A percentile compares a stretch with the other conserved stretches of the same genome.
These are phyloP conservation scores for Sandelia bainsii DNA, from an alignment of 2,797 vertebrate species.

Conservation along the genomic window DNA sequence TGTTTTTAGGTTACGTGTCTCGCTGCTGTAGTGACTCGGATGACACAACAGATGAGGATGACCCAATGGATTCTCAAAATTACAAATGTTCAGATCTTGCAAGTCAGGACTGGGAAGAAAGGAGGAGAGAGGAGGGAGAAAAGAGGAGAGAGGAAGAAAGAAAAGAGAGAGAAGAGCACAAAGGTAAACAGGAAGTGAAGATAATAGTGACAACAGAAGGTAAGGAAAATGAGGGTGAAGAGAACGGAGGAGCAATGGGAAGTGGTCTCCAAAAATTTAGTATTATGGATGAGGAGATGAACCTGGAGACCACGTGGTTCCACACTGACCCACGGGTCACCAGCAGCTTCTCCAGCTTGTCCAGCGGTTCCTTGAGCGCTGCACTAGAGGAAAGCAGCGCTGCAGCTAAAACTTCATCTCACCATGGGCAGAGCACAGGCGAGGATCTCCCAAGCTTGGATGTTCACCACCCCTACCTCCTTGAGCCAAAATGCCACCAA, in stretches of 20 bases:
- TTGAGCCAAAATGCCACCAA: slow-evolving; percentile 76
- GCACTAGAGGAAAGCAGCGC: slow-evolving; percentile 90
- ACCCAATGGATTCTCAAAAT: slow-evolving; percentile 84
- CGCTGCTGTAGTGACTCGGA: slow-evolving; percentile 95
- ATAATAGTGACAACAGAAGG: slow-evolving; percentile 83
- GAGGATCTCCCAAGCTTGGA: slow-evolving; percentile 80
- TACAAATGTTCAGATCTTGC: slow-evolving; percentile 68
- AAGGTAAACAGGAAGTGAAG: slow-evolving; percentile 82
- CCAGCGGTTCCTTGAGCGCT: slow-evolving; percentile 92
- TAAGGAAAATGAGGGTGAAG: slow-evolving; percentile 67
- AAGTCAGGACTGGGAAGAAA: slow-evolving; percentile 81
- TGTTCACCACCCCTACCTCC: slow-evolving; percentile 80
- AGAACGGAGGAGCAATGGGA: slow-evolving; percentile 73
- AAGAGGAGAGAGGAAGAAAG: slow-evolving; percentile 78
- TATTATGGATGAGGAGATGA: slow-evolving; percentile 74
- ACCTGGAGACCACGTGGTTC: slow-evolving; percentile 86
- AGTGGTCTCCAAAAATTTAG: slow-evolving; percentile 58
- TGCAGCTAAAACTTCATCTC: slow-evolving; percentile 59
- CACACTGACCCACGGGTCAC: slow-evolving; percentile 86
- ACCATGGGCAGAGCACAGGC: slow-evolving; percentile 66
- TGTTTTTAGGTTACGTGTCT: slow-evolving; percentile 91
- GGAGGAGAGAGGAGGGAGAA: slow-evolving; percentile 76
- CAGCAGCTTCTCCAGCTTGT: slow-evolving; percentile 87
- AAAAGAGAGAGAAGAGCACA: slow-evolving; percentile 77
- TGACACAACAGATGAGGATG: slow-evolving; percentile 90